Base-by-base conservation (phyloP, 1,140 invertebrate genomes). In the Drosophila mojavensis region DNA sequence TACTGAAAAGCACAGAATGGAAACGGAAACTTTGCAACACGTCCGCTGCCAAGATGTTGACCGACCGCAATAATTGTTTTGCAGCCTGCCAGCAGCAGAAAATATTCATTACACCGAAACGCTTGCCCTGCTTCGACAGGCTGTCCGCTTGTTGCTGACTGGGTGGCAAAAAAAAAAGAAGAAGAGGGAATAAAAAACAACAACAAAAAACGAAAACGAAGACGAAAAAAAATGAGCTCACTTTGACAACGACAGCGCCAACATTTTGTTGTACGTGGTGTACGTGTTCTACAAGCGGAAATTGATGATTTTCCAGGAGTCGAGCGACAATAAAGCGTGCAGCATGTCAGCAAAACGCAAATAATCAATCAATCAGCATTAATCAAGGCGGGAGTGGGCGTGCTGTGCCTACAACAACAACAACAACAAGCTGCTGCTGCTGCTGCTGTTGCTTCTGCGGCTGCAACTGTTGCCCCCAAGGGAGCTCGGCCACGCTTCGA, bases 351-450 rank as follows among this genome's bases (percentile, higher is more conserved):
- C 90, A 90, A 82, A 90, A 85, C 88, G 86, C 81, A 89, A 90
- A 90, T 90, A 90, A 90, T 90, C 86, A 90, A 90, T 90, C 85
- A 90, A 90, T 90, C 85, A 90, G 68, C 88, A 90, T 90, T 90
- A 90, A 90, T 90, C 85, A 88, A 82, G 75, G 76, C 69, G 64
- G 50, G 51, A n/a, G 20, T 58, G 70, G 51, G 60, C 24, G 48
- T 41, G 24, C 24, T 20, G 24, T 41, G 36, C 50, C 64, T 20
- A 63, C 28, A 30, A 30, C 28, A 30, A 30, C 28, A 9, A 33
- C 75, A 86, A 74, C 68, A 67, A 61, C 33, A 36, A 36, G 17
- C 17, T 17, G 17, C 17, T 17, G 17, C 1, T 24, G 20, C 20
- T 24, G 20, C 20, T 24, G 20, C 1, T 24, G 20, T 1, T 24